These are phyloP conservation scores for Drosophila nr. perissopoda DNA, from an alignment of 2,888 invertebrate species.

Conservation along the genomic window DNA sequence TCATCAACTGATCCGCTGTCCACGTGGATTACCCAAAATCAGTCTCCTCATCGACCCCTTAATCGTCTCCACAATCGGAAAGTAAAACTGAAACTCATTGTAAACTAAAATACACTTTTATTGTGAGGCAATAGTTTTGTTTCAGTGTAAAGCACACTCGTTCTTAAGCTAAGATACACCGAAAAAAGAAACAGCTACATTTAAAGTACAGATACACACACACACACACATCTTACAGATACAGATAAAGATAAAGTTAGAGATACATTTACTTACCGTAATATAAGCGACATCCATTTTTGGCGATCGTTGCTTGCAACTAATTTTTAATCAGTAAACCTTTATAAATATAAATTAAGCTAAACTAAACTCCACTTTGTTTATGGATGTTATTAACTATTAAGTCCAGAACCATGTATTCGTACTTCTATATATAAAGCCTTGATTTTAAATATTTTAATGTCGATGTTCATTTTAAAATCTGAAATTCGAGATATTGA, in stretches of 20 bases:
- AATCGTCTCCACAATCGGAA: not conserved
- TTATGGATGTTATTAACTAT: not conserved
- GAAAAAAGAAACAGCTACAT: not conserved
- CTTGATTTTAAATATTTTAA: not conserved
- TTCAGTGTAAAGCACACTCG: constrained; percentile 34
- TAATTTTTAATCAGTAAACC: constrained; percentile 40
- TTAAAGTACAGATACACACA: not conserved
- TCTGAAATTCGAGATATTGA: not conserved
- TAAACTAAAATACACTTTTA: not conserved
- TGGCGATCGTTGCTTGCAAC: constrained; percentile 1
- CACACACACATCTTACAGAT: not conserved
- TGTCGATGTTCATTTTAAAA: not conserved
- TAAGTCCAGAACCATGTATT: not conserved
- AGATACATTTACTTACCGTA: constrained; percentile 14
- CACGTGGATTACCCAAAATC: not conserved
- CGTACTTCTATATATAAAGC: rapidly evolving
- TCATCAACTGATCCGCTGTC: not conserved
- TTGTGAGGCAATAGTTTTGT: not conserved
- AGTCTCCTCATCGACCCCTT: not conserved
- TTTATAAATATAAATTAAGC: constrained; percentile 30
- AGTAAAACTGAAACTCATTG: not conserved
- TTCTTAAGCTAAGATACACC: constrained; percentile 37
- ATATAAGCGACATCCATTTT: constrained; percentile 16
- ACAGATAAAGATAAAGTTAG: not conserved
- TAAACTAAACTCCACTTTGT: not conserved